Evolutionary conservation across 2,888 invertebrate genomes (phyloP).

Genomic region (Ligdia adustata): DNA sequence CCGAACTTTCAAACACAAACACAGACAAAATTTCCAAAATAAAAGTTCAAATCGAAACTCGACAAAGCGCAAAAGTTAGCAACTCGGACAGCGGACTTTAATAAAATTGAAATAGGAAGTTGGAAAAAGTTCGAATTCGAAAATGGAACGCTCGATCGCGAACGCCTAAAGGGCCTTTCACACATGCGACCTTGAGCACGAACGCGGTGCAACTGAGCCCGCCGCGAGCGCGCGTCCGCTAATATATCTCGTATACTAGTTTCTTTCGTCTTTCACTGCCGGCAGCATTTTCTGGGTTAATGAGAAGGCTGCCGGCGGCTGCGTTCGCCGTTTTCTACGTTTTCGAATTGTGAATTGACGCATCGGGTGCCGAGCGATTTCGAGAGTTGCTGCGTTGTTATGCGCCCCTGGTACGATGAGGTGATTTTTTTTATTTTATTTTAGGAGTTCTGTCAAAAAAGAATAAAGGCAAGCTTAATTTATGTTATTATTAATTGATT

Average conservation of each 20-base stretch:
- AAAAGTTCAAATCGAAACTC: slow-evolving; percentile 1
- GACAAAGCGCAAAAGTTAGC: slow-evolving; percentile 1
- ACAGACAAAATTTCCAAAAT: slow-evolving; percentile 39
- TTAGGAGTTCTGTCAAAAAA: slow-evolving; percentile 5
- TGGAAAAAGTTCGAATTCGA: slow-evolving; percentile 42
- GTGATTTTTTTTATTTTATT: slow-evolving; percentile 26
- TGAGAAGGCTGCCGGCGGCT: slow-evolving; percentile 68
- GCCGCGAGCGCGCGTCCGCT: slow-evolving; percentile 49
- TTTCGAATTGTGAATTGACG: slow-evolving; percentile 75
- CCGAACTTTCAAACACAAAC: slow-evolving; percentile 52
- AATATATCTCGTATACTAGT: slow-evolving; percentile 80
- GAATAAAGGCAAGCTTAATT: no score
- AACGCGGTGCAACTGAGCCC: slow-evolving; percentile 57
- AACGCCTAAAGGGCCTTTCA: slow-evolving; percentile 32
- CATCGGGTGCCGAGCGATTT: slow-evolving; percentile 55
- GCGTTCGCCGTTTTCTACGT: slow-evolving; percentile 74
- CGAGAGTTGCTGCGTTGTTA: slow-evolving; percentile 56
- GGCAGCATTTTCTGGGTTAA: slow-evolving; percentile 79
- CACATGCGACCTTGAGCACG: slow-evolving; percentile 52
- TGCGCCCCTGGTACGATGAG: slow-evolving; percentile 59
- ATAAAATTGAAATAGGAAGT: slow-evolving; percentile 10
- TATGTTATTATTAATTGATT: no score
- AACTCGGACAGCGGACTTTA: neutral
- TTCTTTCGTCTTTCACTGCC: slow-evolving; percentile 82
- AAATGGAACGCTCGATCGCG: slow-evolving; percentile 43